phyloP scores from a whole-genome alignment of 2,888 invertebrate species.

The Cistogaster globosa region DNA sequence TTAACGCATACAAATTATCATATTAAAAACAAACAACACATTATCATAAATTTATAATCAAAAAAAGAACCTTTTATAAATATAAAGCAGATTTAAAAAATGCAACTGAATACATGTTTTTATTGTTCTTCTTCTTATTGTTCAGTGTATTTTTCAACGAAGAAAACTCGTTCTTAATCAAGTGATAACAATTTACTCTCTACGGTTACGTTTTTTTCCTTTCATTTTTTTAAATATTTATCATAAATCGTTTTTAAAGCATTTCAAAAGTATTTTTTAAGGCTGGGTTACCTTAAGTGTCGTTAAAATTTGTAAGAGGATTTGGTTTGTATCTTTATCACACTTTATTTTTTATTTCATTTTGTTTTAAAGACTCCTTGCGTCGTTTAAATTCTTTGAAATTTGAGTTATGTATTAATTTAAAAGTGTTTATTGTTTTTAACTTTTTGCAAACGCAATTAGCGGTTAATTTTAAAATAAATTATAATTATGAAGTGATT shows the following conservation, averaged over 20 bases:
- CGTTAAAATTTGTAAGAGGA: slow-evolving; percentile 27
- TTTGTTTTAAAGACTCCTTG: slow-evolving; percentile 29
- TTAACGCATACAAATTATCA: slow-evolving; percentile 64
- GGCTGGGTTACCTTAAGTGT: slow-evolving; percentile 44
- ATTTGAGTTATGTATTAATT: slow-evolving; percentile 35
- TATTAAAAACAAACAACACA: slow-evolving; percentile 19
- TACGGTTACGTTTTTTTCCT: slow-evolving; percentile 10
- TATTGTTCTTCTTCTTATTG: too few species aligned
- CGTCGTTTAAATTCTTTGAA: slow-evolving; percentile 21
- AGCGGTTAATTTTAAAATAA: slow-evolving; percentile 19
- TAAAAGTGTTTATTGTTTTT: slow-evolving; percentile 9
- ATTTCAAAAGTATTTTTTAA: slow-evolving; percentile 34
- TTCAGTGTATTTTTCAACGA: neutral
- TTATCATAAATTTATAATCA: slow-evolving; percentile 1
- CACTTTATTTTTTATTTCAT: neutral
- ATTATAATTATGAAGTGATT: slow-evolving; percentile 15
- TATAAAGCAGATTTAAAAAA: neutral
- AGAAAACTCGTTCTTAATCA: slow-evolving; percentile 36
- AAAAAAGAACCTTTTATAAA: neutral
- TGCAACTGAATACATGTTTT: too few species aligned
- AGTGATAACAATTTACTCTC: neutral
- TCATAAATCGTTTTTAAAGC: slow-evolving; percentile 39
- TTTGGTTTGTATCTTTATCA: slow-evolving; percentile 12
- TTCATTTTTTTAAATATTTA: neutral
- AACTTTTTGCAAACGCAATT: slow-evolving; percentile 22